These are phyloP conservation scores for Pseudoips prasinana DNA, from an alignment of 2,888 invertebrate species.

Conservation along the genomic window DNA sequence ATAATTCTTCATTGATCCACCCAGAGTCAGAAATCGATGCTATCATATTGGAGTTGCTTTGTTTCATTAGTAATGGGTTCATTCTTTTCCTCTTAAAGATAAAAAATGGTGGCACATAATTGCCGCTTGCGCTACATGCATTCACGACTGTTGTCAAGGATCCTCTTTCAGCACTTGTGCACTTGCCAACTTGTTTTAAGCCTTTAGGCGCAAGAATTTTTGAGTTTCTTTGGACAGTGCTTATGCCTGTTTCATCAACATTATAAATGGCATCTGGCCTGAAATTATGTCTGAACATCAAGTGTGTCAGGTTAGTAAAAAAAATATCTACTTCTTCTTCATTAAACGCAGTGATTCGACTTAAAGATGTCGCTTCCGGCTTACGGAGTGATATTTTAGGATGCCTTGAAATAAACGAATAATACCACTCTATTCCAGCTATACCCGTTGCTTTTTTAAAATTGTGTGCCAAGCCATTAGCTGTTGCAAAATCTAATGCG, in stretches of 20 bases:
- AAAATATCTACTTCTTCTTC: constrained; percentile 6
- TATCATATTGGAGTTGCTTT: constrained; percentile 9
- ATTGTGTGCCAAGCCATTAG: constrained; percentile 18
- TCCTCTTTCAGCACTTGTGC: constrained; percentile 17
- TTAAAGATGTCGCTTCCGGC: constrained; percentile 24
- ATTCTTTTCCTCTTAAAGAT: constrained; percentile 22
- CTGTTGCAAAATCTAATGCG: constrained; percentile 23
- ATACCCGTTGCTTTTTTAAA: constrained; percentile 12
- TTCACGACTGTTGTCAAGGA: constrained; percentile 16
- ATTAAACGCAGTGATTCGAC: constrained; percentile 14
- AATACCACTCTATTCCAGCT: constrained; percentile 12
- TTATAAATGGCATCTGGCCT: constrained; percentile 14
- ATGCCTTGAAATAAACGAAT: constrained; percentile 7
- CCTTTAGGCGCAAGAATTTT: constrained; percentile 17
- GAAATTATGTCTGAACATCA: constrained; percentile 1
- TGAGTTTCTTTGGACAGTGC: constrained; percentile 9
- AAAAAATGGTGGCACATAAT: constrained; percentile 23
- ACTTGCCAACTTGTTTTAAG: constrained; percentile 14
- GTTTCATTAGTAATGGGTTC: constrained; percentile 15
- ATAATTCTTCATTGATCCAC: constrained; percentile 1
- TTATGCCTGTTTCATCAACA: constrained; percentile 19
- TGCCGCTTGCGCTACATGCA: constrained; percentile 14
- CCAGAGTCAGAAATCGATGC: constrained; percentile 7
- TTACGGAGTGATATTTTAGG: constrained; percentile 24
- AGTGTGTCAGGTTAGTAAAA: constrained; percentile 6